phyloP scores from a whole-genome alignment of 2,113 vertebrate genomes.

The Tenrec ecaudatus region DNA sequence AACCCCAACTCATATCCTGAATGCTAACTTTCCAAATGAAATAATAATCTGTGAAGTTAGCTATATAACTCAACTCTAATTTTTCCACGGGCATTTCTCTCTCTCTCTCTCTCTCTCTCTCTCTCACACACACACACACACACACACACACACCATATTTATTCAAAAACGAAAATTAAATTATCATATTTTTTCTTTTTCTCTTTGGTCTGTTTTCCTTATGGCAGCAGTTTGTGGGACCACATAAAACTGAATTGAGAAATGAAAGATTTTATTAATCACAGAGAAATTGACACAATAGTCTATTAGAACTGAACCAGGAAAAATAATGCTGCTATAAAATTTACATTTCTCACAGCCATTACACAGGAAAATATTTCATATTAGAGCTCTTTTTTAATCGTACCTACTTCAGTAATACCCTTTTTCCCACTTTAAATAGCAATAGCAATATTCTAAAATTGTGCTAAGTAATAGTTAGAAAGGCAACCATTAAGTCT shows the following conservation, averaged over 20 bases:
- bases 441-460: constrained; percentile 49
- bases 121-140: background rate
- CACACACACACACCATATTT: background rate
- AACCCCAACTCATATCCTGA: constrained; percentile 17
- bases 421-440: constrained; percentile 11
- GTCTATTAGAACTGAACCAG: background rate
- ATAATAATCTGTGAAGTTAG: background rate
- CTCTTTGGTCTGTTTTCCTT: background rate
- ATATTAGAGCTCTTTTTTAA: constrained; percentile 35
- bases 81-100: background rate
- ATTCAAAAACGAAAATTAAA: background rate
- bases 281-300: constrained; percentile 63
- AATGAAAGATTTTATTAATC: constrained; percentile 75
- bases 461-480: constrained; percentile 22
- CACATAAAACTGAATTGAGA: constrained; percentile 25
- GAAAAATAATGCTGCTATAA: constrained; percentile 56
- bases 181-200: background rate
- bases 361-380: constrained; percentile 54
- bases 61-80: background rate
- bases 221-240: background rate
- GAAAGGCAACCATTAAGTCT: constrained; percentile 35
- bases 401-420: constrained; percentile 48
- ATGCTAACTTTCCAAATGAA: background rate
- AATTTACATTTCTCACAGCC: constrained; percentile 63
- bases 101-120: background rate